Base-by-base conservation (phyloP, 2,113 vertebrate species). In the Rhizomys pruinosus region DNA sequence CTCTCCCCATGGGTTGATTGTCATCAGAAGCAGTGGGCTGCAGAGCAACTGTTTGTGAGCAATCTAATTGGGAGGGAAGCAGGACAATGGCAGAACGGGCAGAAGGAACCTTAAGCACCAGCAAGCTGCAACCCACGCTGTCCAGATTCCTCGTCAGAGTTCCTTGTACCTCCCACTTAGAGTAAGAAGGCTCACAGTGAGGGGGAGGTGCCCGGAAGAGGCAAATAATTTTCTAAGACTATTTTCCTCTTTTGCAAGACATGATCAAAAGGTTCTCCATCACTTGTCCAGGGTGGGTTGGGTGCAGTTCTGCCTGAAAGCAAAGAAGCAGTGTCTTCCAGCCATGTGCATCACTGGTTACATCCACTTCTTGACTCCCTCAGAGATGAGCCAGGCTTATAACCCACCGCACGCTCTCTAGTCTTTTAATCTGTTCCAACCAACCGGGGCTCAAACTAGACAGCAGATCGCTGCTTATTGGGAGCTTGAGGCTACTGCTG, bases 21-120 rank as follows among this genome's bases (percentile, higher is more conserved):
- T 91, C 77, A 84, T 91, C 77, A 84, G 61, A 95, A 94, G 85
- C 71, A 89, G 94, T 91, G 92, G 80, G 81, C 25, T 84, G 44
- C 27, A 55, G 68, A 88, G 63, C 68, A 94, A 73, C 59, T 68
- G 66, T 92, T 69, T 89, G 87, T 82, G 71, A 93, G 79, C 72
- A 80, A 92, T 81, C 81, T 92, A 89, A 93, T 78, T 90, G 69
- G 82, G 78, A 84, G 25, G n/a, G 82, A 95, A 69, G 1, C 47
- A 85, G 68, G 57, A 68, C 63, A 82, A 81, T 73, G 74, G 69
- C 73, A 95, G 74, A 89, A 57, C 23, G 59, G 71, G 86, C 69
- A 89, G 64, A 90, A 93, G 82, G 82, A 92, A 77, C 68, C 68
- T 68, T 77, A 72, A 92, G 73, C 78, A 55, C 13, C 68, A 74